Evolutionary conservation across 2,888 invertebrate genomes (phyloP).

Genomic region (Diplazon laetatorius): DNA sequence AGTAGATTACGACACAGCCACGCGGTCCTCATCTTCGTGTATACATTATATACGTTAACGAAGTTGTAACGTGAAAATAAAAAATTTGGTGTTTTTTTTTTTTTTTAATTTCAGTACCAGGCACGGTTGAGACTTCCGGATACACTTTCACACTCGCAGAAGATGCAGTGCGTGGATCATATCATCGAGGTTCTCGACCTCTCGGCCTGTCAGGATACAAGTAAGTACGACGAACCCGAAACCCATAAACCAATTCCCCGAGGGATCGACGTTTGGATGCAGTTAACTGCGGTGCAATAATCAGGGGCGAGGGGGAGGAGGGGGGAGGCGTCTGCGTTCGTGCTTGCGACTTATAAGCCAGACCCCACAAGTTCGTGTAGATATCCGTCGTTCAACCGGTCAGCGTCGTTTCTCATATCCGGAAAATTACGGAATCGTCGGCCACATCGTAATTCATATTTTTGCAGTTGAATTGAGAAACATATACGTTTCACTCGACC

Average conservation of each 20-base stretch:
- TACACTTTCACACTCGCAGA: slow-evolving; percentile 87
- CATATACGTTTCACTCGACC: neutral
- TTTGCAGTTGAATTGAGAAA: slow-evolving; percentile 9
- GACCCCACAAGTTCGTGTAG: neutral
- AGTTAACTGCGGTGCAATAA: slow-evolving; percentile 45
- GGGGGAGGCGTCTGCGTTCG: slow-evolving; percentile 31
- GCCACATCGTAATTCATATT: slow-evolving; percentile 14
- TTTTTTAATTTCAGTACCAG: slow-evolving; percentile 83
- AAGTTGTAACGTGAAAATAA: slow-evolving; percentile 66
- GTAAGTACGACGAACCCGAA: slow-evolving; percentile 81
- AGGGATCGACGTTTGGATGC: slow-evolving; percentile 65
- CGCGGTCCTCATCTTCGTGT: slow-evolving; percentile 16
- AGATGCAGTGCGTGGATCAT: slow-evolving; percentile 90
- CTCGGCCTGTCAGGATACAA: slow-evolving; percentile 89
- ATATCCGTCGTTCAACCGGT: neutral
- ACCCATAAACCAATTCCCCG: slow-evolving; percentile 64
- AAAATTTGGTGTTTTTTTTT: too few species aligned
- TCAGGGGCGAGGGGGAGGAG: too few species aligned
- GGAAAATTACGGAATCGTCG: neutral
- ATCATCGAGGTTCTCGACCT: slow-evolving; percentile 90
- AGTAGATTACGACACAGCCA: slow-evolving; percentile 31
- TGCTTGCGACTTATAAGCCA: neutral
- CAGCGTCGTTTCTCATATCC: neutral
- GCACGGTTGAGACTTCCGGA: slow-evolving; percentile 88
- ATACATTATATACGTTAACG: slow-evolving; percentile 35